Conservation (phyloP, 2,797 vertebrate species). For the Spinus pinus region DNA sequence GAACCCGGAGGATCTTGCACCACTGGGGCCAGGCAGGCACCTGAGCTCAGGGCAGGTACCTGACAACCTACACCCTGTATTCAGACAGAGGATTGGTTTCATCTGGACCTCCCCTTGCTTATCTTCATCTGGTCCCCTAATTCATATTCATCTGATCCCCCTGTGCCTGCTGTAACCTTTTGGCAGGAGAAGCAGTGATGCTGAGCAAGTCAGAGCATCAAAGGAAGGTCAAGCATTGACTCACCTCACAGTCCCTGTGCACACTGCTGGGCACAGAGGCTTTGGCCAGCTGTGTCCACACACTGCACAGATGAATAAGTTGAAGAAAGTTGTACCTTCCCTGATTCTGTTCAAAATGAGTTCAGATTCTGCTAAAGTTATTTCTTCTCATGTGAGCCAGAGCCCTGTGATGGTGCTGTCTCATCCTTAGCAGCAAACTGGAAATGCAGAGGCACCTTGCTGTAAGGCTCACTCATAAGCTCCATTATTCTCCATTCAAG, state of each 20-base stretch:
- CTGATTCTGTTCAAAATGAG: background rate
- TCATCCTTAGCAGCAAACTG: background rate
- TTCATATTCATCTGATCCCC: background rate
- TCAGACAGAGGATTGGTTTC: background rate
- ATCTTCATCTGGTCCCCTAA: background rate
- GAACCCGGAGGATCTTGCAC: background rate
- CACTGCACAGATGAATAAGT: background rate
- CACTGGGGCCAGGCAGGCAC: fast-evolving
- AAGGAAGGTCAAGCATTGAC: background rate
- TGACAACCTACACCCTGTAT: fast-evolving
- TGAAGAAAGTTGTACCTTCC: background rate
- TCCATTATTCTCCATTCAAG: background rate
- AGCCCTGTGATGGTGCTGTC: background rate
- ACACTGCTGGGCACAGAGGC: background rate
- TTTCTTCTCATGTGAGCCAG: background rate
- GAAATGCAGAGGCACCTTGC: background rate
- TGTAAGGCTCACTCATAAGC: background rate
- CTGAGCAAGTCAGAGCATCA: background rate
- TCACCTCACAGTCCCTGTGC: background rate
- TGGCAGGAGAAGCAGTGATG: background rate
- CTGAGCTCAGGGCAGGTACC: background rate
- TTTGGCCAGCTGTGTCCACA: background rate
- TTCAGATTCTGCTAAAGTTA: background rate
- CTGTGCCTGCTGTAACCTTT: background rate
- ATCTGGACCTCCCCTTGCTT: background rate